phyloP scores from a whole-genome alignment of 2,888 invertebrate genomes.

The Anoplius nigerrimus region DNA sequence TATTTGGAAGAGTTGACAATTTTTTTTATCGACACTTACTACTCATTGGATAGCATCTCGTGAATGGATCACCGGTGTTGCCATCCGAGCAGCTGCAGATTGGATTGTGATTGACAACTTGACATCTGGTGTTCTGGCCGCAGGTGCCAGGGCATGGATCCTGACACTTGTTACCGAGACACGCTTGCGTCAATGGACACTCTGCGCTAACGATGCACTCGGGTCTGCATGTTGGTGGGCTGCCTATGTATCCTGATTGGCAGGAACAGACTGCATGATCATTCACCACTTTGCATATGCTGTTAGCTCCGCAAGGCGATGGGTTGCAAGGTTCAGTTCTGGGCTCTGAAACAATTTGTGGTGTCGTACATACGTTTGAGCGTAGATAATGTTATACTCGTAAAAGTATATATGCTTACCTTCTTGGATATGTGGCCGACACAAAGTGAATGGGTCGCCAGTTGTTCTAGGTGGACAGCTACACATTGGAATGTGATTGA shows the following conservation, averaged over 20 bases:
- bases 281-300: constrained; percentile 82
- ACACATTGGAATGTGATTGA: constrained; percentile 86
- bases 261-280: constrained; percentile 85
- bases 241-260: constrained; percentile 83
- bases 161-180: constrained; percentile 85
- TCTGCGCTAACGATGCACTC: constrained; percentile 89
- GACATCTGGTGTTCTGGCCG: constrained; percentile 86
- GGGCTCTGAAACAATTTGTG: constrained; percentile 27
- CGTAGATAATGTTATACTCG: neutral
- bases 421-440: constrained; percentile 75
- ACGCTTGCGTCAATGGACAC: constrained; percentile 85
- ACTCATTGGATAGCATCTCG: constrained; percentile 76
- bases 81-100: constrained; percentile 85
- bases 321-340: constrained; percentile 79
- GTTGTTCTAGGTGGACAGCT: constrained; percentile 82
- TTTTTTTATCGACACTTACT: constrained; percentile 70
- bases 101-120: constrained; percentile 89
- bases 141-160: constrained; percentile 89
- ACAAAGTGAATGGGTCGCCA: constrained; percentile 84
- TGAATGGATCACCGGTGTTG: constrained; percentile 88
- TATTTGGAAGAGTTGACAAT: neutral
- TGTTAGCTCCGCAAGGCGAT: constrained; percentile 88
- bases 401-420: constrained; percentile 39
- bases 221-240: constrained; percentile 87
- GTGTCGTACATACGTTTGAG: too few relatives aligned